phyloP scores from a whole-genome alignment of 2,113 vertebrate genomes.

The Pandion haliaetus region DNA sequence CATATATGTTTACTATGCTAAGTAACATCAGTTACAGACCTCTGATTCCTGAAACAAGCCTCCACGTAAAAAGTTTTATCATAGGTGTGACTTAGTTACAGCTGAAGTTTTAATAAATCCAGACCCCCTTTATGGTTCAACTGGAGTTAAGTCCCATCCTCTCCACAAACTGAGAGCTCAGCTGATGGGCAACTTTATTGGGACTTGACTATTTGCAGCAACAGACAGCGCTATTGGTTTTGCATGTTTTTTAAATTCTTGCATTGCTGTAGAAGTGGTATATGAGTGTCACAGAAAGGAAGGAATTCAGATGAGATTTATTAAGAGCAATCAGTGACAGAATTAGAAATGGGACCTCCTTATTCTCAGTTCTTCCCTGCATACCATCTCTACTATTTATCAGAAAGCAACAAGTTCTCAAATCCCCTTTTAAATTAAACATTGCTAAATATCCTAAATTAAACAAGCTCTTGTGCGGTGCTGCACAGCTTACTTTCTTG shows the following conservation, averaged over 20 bases:
- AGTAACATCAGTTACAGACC: neutral
- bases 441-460: neutral
- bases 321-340: neutral
- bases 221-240: fast-evolving
- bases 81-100: neutral
- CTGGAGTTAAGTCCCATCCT: neutral
- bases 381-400: neutral
- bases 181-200: neutral
- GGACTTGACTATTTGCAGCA: neutral
- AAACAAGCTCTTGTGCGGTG: neutral
- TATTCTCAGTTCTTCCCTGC: neutral
- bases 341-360: neutral
- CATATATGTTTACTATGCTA: fast-evolving
- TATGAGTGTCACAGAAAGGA: neutral
- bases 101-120: neutral
- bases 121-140: neutral
- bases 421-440: neutral
- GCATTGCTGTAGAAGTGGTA: neutral
- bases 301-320: neutral
- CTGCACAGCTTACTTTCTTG: neutral
- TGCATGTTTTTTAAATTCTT: neutral
- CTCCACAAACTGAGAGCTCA: neutral
- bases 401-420: neutral
- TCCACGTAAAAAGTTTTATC: neutral
- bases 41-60: neutral